Base-by-base conservation (phyloP, 1,140 invertebrate species). In the Tetraneura akinire region DNA sequence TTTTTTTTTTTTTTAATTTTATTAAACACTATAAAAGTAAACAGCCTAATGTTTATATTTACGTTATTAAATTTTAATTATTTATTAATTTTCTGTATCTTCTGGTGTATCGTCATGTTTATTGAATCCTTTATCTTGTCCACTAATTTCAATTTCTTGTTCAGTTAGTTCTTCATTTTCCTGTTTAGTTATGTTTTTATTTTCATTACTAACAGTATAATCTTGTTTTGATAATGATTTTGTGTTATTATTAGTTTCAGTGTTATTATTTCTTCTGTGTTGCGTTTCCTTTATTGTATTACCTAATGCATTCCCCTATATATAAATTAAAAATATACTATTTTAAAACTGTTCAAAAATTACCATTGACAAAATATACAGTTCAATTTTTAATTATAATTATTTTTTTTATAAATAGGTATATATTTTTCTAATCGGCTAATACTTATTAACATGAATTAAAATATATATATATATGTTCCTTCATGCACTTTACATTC, bases 1-100 rank as follows among this genome's bases (percentile, higher is more conserved):
- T 60, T 60, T 60, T 71, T 60, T 60, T 71, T 51, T 11, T 68
- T 37, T 51, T 23, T 51, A 51, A 70, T 47, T 51, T 29, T 51
- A 71, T 23, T 16, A 71, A 51, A 29, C 16, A 49, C 68, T 51
- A 10, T 23, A 71, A 14, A 51, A 51, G 29, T 71, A 9, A 71
- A 71, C 18, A 29, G 29, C 18, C 21, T 47, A 29, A 21, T 71
- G 26, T 68, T 23, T 47, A 49, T 29, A 71, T 29, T 53, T n/a
- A 18, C 8, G 18, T n/a, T 49, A 66, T 42, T 66, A 6, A 45
- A 42, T 66, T 37, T 42, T 42, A 62, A 37, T 4, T 32, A 3
- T n/a, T 62, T 62, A 32, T 32, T 10, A n/a, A 18, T 62, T 18
- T 1, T 10, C 16, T 62, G 1, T 32, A 62, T 37, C 16, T 47